Conservation (phyloP, 2,888 invertebrate genomes). For the Chelonus formosanus region DNA sequence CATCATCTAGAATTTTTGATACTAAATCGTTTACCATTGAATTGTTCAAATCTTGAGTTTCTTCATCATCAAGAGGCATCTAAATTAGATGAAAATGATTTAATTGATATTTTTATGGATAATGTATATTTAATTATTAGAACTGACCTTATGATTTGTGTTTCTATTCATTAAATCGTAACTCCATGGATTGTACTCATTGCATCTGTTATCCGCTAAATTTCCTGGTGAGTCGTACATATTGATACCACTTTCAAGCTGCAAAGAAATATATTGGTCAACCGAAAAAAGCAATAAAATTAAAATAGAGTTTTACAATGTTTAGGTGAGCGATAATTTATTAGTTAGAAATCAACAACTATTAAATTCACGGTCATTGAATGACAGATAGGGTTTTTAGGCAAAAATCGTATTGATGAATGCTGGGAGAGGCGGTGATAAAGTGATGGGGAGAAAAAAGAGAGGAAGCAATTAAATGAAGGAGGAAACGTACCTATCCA, state of each 20-base stretch:
- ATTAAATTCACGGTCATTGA: no score
- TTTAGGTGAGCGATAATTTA: no score
- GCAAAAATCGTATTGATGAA: no score
- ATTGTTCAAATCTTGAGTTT: slow-evolving; percentile 65
- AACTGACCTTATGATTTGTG: slow-evolving; percentile 49
- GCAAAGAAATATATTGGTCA: neutral
- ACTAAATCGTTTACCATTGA: slow-evolving; percentile 74
- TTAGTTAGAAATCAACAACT: no score
- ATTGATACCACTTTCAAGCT: slow-evolving; percentile 54
- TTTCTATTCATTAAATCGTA: slow-evolving; percentile 54
- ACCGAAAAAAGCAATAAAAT: no score
- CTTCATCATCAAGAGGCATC: slow-evolving; percentile 59
- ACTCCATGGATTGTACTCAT: slow-evolving; percentile 58
- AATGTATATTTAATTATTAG: no score
- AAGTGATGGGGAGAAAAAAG: no score
- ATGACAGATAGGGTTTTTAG: no score
- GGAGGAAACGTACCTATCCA: no score
- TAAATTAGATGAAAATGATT: slow-evolving; percentile 38
- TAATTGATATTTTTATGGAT: slow-evolving; percentile 1
- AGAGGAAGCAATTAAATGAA: no score
- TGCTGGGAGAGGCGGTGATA: no score
- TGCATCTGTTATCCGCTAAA: slow-evolving; percentile 27
- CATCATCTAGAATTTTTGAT: slow-evolving; percentile 73
- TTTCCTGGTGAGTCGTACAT: slow-evolving; percentile 58
- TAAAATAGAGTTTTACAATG: no score